Evolutionary conservation across 1,140 invertebrate species (phyloP), one percentile per base, ranked within the genome.

Genomic region (Homalodisca vitripennis): DNA sequence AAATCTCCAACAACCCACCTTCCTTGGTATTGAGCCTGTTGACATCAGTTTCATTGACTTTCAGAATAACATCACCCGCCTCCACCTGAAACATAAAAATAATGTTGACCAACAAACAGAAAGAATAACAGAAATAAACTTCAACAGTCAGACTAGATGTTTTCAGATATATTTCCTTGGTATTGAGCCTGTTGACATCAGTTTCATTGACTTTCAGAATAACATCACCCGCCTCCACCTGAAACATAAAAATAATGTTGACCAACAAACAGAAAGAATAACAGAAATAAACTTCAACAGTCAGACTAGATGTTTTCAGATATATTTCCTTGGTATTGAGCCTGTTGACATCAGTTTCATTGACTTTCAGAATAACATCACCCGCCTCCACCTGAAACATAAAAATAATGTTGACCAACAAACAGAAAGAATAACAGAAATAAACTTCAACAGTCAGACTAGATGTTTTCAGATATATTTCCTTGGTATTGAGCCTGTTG

Each of bases 171-270:
- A n/a, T n/a, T 90, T 95, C 92, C 86, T 93, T 93, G 74, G 92
- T 95, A 79, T 88, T 93, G 77, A 93, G 90, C 80, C 89, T 87
- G 83, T 93, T 91, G 74, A 96, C 92, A 83, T 94, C 91, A 77
- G 91, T 90, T 82, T 92, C 92, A 84, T 96, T 96, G 76, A 96
- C 91, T 87, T 92, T 92, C 79, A 95, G 84, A 80, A 96, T 92
- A 77, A 96, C 89, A 84, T 97, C 94, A 73, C 93, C 94, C 74
- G 92, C 90, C 84, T 95, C 91, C 72, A 96, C 88, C 92, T 95
- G 85, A 88, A 90, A 80, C 78, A n/a, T n/a, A n/a, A n/a, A n/a
- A n/a, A n/a, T n/a, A n/a, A n/a, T n/a, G n/a, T n/a, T n/a, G n/a
- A n/a, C n/a, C n/a, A n/a, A n/a, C n/a, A n/a, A n/a, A n/a, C n/a